These are phyloP conservation scores for Lepus americanus DNA, from an alignment of 2,113 vertebrate genomes.

Conservation along the genomic window DNA sequence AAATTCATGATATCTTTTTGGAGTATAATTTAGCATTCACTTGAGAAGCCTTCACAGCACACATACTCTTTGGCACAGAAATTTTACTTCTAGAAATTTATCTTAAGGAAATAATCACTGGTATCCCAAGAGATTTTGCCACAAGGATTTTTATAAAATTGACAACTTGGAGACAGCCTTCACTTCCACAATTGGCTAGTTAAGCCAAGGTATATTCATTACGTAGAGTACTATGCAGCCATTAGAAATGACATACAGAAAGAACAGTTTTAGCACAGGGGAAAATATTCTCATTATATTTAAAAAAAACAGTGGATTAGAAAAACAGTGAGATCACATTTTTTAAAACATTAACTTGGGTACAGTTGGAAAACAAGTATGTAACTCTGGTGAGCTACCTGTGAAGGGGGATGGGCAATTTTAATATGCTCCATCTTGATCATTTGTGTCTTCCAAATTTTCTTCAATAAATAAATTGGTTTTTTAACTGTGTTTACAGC, in stretches of 20 bases:
- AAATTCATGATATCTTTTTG: not conserved
- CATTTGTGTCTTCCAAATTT: not conserved
- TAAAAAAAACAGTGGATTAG: not conserved
- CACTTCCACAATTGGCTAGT: not conserved
- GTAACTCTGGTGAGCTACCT: not conserved
- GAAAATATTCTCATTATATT: conserved; percentile 13
- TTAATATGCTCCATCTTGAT: not conserved
- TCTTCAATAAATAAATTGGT: not conserved
- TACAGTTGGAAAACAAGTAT: not conserved
- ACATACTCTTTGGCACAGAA: not conserved
- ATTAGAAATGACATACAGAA: not conserved
- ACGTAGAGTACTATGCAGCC: not conserved
- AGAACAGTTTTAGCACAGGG: not conserved
- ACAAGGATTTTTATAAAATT: not conserved
- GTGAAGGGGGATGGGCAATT: not conserved
- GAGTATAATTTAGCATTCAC: not conserved
- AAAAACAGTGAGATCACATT: not conserved
- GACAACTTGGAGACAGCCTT: not conserved
- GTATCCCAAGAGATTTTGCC: not conserved
- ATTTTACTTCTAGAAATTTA: conserved; percentile 25
- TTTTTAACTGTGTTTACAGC: not conserved
- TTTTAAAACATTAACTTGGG: not conserved
- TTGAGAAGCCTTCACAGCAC: not conserved
- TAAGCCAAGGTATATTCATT: not conserved
- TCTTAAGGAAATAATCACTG: not conserved